phyloP scores from a whole-genome alignment of 2,113 vertebrate species.

The Acanthisitta chloris region DNA sequence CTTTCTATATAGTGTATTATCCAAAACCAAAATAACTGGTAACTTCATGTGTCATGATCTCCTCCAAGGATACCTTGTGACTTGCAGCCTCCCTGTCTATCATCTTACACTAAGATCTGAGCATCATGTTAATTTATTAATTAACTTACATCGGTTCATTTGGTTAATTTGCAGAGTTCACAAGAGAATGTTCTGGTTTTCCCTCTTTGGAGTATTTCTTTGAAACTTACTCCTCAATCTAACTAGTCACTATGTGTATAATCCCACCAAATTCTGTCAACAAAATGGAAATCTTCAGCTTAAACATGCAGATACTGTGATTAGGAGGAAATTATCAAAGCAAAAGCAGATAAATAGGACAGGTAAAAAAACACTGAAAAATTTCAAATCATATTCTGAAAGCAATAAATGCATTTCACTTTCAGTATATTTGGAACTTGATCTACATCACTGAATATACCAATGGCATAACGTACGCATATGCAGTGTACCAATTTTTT shows the following conservation, averaged over 20 bases:
- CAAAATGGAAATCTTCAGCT: neutral
- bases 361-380: neutral
- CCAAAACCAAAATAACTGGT: neutral
- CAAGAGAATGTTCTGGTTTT: neutral
- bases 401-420: neutral
- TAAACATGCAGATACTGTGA: neutral
- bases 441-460: neutral
- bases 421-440: neutral
- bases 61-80: neutral
- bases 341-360: neutral
- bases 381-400: neutral
- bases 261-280: neutral
- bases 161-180: neutral
- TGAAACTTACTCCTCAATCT: neutral
- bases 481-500: neutral
- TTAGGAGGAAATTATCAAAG: neutral
- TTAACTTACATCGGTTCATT: neutral
- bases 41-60: neutral
- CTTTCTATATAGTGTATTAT: neutral
- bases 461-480: neutral
- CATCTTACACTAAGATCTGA: neutral
- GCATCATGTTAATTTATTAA: neutral
- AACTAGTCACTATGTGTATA: neutral
- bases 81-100: neutral
- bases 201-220: neutral